Conservation (phyloP, 2,797 vertebrate genomes). For the Acrossocheilus fasciatus region DNA sequence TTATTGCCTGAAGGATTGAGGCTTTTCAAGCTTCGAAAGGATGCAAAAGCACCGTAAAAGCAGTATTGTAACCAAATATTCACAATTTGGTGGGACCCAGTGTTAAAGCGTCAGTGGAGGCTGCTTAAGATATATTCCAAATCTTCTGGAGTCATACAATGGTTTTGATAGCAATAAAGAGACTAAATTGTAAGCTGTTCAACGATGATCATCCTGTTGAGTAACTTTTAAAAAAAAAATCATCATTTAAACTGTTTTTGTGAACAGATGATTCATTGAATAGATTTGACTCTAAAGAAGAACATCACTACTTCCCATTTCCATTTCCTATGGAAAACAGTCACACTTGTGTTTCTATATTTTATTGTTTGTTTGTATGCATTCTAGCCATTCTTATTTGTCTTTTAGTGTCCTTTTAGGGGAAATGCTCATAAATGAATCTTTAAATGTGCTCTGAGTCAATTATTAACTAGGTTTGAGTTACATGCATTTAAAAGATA, state of each 20-base stretch:
- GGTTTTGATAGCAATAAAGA: neutral
- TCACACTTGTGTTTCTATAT: neutral
- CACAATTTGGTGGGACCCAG: neutral
- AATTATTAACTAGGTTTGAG: conserved; percentile 74
- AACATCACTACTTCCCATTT: neutral
- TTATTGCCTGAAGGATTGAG: neutral
- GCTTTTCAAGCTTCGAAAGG: neutral
- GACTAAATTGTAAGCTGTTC: neutral
- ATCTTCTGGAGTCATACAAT: neutral
- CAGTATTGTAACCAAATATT: neutral
- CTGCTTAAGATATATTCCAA: neutral
- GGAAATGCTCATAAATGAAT: conserved; percentile 59
- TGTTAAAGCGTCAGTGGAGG: neutral
- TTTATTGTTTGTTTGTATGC: neutral
- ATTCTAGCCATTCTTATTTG: neutral
- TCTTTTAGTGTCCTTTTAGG: conserved; percentile 30
- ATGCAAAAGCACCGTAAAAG: neutral
- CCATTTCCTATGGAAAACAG: neutral
- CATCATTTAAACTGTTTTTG: neutral
- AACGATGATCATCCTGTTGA: neutral
- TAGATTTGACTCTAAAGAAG: neutral
- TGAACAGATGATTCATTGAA: neutral
- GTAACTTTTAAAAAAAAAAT: neutral
- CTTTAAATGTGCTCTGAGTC: conserved; percentile 52
- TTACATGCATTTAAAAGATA: conserved; percentile 71